A percentile compares a stretch with the other conserved stretches of the same genome.
These are phyloP conservation scores for Saccostrea echinata DNA, from an alignment of 1,140 invertebrate species.

Conservation along the genomic window DNA sequence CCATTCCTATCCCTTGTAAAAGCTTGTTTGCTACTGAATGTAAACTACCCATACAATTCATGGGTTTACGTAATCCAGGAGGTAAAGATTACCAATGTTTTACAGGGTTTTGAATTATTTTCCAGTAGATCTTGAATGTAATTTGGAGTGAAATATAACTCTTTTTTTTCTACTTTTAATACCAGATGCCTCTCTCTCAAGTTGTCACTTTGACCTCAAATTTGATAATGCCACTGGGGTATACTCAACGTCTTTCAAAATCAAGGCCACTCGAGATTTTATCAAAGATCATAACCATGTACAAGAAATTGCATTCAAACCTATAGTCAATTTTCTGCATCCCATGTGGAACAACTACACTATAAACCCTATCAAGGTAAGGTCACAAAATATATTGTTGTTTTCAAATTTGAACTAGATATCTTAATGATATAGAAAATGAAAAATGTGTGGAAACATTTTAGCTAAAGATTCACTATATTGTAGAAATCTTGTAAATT, in stretches of 20 bases:
- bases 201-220: conserved; percentile 48
- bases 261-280: conserved; percentile 57
- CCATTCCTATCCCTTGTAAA: conserved; percentile 57
- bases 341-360: conserved; percentile 54
- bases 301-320: conserved; percentile 53
- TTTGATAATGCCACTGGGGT: conserved; percentile 44
- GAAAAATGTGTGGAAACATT: too few relatives aligned
- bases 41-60: conserved; percentile 51
- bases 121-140: too few relatives aligned
- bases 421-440: too few relatives aligned
- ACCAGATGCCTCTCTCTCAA: conserved; percentile 46
- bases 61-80: conserved; percentile 38
- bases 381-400: background rate
- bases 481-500: too few relatives aligned
- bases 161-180: background rate
- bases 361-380: conserved; percentile 52
- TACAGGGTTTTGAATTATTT: background rate
- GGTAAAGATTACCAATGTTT: conserved; percentile 28
- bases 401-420: too few relatives aligned
- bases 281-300: conserved; percentile 53
- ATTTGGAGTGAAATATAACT: too few relatives aligned
- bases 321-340: conserved; percentile 34
- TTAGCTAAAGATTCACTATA: too few relatives aligned
- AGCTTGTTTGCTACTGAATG: conserved; percentile 36
- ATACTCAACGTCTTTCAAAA: conserved; percentile 45